Percentiles rank a stretch among this genome's conserved stretches.
phyloP scores from a whole-genome alignment of 2,113 vertebrate genomes.

The Pardalotus punctatus region DNA sequence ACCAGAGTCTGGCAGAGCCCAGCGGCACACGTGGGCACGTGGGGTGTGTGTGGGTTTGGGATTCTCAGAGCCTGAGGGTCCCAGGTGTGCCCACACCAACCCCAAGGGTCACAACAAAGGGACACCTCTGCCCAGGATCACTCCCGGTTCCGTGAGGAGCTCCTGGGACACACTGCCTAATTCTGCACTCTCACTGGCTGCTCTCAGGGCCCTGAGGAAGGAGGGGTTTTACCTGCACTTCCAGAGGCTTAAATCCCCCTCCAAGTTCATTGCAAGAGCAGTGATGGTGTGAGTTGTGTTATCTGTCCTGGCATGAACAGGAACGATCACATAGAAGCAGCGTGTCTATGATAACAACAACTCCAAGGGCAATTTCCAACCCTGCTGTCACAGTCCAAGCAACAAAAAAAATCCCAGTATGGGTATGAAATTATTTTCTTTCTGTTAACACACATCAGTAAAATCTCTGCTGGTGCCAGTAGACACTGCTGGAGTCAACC shows the following conservation, averaged over 20 bases:
- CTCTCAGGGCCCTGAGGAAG: background rate
- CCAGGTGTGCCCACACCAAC: background rate
- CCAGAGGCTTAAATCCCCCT: background rate
- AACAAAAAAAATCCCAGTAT: background rate
- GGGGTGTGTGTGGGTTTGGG: background rate
- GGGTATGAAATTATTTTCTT: background rate
- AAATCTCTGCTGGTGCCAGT: background rate
- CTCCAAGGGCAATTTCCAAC: background rate
- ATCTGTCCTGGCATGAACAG: background rate
- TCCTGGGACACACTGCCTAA: background rate
- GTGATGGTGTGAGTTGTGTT: fast-evolving
- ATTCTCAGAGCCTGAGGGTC: background rate
- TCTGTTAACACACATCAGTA: background rate
- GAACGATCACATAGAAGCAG: background rate
- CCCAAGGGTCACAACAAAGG: background rate
- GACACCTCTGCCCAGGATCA: background rate
- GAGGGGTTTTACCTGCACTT: background rate
- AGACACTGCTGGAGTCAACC: background rate
- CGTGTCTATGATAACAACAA: fast-evolving
- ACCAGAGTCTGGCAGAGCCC: background rate
- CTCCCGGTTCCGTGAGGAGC: fast-evolving
- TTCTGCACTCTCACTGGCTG: background rate
- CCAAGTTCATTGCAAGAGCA: background rate
- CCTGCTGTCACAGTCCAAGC: background rate
- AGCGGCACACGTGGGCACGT: background rate